phyloP scores from a whole-genome alignment of 2,888 invertebrate genomes.

The Tipula vernalis region DNA sequence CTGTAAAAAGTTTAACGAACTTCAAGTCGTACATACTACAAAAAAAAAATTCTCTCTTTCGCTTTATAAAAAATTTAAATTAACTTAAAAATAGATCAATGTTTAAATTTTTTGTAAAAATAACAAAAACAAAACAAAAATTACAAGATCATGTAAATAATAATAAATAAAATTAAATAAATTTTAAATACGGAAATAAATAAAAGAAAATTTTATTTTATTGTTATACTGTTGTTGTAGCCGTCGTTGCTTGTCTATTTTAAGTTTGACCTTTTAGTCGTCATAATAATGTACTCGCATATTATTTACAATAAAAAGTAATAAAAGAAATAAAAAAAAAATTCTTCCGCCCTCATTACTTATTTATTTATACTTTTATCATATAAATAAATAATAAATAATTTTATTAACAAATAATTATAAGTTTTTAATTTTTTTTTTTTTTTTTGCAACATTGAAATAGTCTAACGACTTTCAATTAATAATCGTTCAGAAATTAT shows the following conservation, averaged over 20 bases:
- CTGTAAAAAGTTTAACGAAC: neutral
- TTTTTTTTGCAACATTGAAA: constrained; percentile 5
- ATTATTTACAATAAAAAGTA: neutral
- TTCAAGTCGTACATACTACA: neutral
- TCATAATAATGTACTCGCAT: neutral
- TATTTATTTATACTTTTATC: neutral
- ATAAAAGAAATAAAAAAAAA: neutral
- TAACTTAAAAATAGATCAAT: neutral
- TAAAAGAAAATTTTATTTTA: neutral
- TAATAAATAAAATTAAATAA: neutral
- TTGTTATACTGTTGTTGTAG: too few relatives aligned
- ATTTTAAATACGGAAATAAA: neutral
- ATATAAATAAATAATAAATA: neutral
- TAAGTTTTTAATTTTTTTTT: neutral
- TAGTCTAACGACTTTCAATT: constrained; percentile 9
- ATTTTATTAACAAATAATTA: neutral
- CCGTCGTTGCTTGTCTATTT: neutral
- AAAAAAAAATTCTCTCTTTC: neutral
- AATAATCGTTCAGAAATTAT: neutral
- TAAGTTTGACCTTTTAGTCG: neutral
- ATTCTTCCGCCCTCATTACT: neutral
- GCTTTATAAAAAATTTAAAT: neutral
- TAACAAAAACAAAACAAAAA: neutral
- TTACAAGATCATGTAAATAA: constrained; percentile 4
- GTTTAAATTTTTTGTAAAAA: neutral